A percentile compares a stretch with the other conserved stretches of the same genome.
Conservation (phyloP, 2,888 invertebrate species). For the Lochmaea capreae region DNA sequence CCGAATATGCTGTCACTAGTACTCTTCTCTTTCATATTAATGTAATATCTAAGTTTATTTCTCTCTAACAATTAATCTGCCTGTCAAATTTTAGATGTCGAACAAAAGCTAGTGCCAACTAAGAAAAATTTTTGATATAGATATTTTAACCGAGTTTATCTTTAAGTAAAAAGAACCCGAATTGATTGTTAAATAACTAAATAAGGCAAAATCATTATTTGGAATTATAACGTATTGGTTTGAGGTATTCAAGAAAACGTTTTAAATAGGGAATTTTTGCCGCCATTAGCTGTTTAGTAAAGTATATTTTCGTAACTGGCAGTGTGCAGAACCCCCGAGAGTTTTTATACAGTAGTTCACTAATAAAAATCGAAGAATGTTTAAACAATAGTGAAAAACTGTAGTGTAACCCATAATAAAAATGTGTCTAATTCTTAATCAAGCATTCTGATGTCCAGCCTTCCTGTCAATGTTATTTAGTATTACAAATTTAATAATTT, state of each 20-base stretch:
- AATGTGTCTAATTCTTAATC: slow-evolving; percentile 50
- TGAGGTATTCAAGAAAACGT: not conserved
- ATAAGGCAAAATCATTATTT: not conserved
- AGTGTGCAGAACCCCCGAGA: slow-evolving; percentile 45
- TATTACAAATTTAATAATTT: slow-evolving; percentile 41
- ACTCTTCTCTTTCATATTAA: not conserved
- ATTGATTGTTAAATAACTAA: slow-evolving; percentile 20
- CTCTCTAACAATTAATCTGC: not conserved
- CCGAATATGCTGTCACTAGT: not conserved
- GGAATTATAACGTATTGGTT: not conserved
- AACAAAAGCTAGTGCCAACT: not conserved
- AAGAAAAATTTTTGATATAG: slow-evolving; percentile 5
- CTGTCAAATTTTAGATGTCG: slow-evolving; percentile 1
- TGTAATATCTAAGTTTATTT: not conserved
- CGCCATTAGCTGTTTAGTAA: slow-evolving; percentile 47
- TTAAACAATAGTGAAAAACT: slow-evolving; percentile 32
- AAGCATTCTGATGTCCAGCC: slow-evolving; percentile 52
- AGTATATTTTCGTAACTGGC: slow-evolving; percentile 37
- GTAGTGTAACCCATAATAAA: slow-evolving; percentile 40
- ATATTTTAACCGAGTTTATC: not conserved
- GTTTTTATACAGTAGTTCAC: slow-evolving; percentile 42
- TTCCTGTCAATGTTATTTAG: slow-evolving; percentile 51
- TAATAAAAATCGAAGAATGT: slow-evolving; percentile 35
- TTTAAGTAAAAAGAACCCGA: slow-evolving; percentile 2
- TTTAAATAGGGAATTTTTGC: slow-evolving; percentile 50